A percentile compares a stretch with the other conserved stretches of the same genome.
Conservation (phyloP, 2,113 vertebrate genomes). For the Nothocercus julius region DNA sequence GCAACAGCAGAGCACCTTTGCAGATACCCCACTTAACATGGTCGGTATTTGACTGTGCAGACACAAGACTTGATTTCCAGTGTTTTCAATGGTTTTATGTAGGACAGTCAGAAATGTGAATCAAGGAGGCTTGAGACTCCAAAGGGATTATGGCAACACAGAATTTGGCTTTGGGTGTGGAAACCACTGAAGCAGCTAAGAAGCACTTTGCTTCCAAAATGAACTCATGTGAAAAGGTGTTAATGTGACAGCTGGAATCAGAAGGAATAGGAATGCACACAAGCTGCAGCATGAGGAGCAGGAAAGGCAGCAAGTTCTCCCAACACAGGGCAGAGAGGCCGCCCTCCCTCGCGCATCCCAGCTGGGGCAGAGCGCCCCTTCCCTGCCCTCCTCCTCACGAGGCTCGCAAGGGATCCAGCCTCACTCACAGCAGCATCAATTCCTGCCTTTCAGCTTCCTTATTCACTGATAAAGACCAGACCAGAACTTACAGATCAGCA, state of each 20-base stretch:
- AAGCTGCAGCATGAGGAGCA: neutral
- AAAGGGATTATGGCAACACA: neutral
- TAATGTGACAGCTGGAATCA: neutral
- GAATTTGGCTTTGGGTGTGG: neutral
- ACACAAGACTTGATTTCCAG: neutral
- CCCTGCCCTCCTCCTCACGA: neutral
- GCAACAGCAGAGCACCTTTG: neutral
- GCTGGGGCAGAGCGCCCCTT: neutral
- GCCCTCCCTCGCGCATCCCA: neutral
- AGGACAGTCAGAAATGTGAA: neutral
- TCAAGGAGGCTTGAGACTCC: neutral
- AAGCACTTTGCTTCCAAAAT: neutral
- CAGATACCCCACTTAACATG: neutral
- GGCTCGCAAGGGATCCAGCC: neutral
- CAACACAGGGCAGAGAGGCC: neutral
- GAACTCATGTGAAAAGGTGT: neutral
- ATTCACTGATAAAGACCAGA: neutral
- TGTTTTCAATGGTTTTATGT: neutral
- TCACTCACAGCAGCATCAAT: neutral
- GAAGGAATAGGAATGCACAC: neutral
- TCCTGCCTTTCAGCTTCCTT: neutral
- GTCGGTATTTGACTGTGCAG: neutral
- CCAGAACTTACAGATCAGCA: neutral
- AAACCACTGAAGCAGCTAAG: neutral
- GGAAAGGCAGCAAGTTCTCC: rapidly evolving